Evolutionary conservation across 2,113 vertebrate genomes (phyloP).

Genomic region (Capricornis sumatraensis): DNA sequence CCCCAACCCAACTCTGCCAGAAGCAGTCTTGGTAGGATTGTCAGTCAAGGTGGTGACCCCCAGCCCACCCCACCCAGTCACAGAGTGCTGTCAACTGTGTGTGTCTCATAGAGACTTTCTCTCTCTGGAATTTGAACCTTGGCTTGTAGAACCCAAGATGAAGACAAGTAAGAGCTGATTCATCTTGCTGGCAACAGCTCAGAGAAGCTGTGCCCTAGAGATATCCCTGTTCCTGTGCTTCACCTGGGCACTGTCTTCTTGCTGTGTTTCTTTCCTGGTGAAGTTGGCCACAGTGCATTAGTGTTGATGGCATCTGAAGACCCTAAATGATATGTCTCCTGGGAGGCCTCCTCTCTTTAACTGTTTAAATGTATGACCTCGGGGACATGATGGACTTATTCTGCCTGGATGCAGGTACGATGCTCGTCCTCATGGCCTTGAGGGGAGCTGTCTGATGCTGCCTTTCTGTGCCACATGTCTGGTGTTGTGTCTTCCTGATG

Average conservation of each 20-base stretch:
- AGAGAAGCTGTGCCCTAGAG: neutral
- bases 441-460: neutral
- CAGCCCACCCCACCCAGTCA: neutral
- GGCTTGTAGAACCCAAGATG: neutral
- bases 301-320: neutral
- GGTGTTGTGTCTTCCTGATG: neutral
- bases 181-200: too few species aligned
- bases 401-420: neutral
- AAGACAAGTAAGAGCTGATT: neutral
- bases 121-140: neutral
- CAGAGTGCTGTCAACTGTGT: too few species aligned
- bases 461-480: neutral
- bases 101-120: neutral
- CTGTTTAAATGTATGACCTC: neutral
- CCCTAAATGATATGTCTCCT: too few species aligned
- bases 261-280: neutral
- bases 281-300: too few species aligned
- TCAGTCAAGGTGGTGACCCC: neutral
- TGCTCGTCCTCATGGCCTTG: neutral
- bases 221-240: neutral
- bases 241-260: accelerated
- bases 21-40: neutral
- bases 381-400: neutral
- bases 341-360: neutral
- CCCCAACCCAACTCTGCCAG: neutral